A percentile compares a stretch with the other conserved stretches of the same genome.
phyloP scores from a whole-genome alignment of 2,888 invertebrate genomes.

The Aphodius granarius region DNA sequence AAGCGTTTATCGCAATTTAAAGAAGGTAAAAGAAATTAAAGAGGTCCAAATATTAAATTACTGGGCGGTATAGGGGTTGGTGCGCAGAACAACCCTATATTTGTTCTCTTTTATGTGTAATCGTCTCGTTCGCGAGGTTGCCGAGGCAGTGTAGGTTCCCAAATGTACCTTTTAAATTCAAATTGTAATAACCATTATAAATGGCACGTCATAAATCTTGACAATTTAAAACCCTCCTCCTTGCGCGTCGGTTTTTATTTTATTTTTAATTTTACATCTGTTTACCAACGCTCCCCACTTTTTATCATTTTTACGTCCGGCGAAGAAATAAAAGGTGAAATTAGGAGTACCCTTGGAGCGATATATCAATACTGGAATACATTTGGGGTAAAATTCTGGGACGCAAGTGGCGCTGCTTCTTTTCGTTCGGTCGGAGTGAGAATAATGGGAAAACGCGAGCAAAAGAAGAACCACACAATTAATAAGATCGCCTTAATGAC shows the following conservation, averaged over 20 bases:
- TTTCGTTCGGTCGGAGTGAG: background rate
- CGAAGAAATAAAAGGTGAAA: background rate
- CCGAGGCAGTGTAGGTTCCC: background rate
- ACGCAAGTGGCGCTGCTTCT: background rate
- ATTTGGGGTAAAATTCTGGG: background rate
- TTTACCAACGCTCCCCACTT: background rate
- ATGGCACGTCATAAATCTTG: background rate
- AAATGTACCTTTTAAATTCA: background rate
- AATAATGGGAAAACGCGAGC: background rate
- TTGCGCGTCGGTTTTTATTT: background rate
- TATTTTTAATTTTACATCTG: background rate
- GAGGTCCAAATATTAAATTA: background rate
- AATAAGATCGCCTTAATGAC: background rate
- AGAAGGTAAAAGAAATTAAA: background rate
- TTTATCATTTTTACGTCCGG: background rate
- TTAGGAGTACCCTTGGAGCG: background rate
- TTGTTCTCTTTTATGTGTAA: background rate
- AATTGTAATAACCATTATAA: background rate
- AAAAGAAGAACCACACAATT: background rate
- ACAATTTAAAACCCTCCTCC: background rate
- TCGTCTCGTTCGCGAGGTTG: background rate
- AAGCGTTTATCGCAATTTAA: background rate
- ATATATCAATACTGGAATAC: background rate
- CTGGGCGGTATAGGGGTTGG: background rate
- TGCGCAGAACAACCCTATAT: background rate